Percentiles rank a stretch among this genome's conserved stretches.
phyloP scores from a whole-genome alignment of 2,888 invertebrate genomes.

The Scaeva pyrastri region DNA sequence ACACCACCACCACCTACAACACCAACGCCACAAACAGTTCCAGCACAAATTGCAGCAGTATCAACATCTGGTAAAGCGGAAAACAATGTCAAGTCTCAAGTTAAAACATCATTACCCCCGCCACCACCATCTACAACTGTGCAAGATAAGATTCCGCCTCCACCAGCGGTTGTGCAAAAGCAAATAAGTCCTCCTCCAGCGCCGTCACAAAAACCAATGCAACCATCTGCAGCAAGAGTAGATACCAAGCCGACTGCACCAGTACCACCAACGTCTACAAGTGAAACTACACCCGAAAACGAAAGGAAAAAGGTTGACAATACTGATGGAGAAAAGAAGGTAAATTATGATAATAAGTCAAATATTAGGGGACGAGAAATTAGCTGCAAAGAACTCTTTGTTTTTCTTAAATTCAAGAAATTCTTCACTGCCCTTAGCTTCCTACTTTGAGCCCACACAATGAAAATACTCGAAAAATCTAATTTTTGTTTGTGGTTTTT shows the following conservation, averaged over 20 bases:
- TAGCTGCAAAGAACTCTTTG: too few relatives aligned
- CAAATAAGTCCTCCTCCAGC: slow-evolving; percentile 70
- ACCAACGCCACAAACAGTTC: slow-evolving; percentile 44
- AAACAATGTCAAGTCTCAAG: slow-evolving; percentile 69
- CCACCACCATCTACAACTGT: slow-evolving; percentile 60
- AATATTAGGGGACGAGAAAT: too few relatives aligned
- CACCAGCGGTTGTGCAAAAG: slow-evolving; percentile 76
- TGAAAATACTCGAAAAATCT: too few relatives aligned
- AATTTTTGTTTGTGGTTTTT: too few relatives aligned
- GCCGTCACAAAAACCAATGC: slow-evolving; percentile 70
- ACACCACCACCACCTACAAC: slow-evolving; percentile 76
- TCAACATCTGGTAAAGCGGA: slow-evolving; percentile 81
- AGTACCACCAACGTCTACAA: slow-evolving; percentile 38
- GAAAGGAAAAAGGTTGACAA: slow-evolving; percentile 77
- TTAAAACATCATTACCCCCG: slow-evolving; percentile 58
- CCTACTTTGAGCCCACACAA: too few relatives aligned
- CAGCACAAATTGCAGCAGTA: slow-evolving; percentile 57
- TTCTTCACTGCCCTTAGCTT: too few relatives aligned
- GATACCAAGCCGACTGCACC: slow-evolving; percentile 67
- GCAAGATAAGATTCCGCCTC: slow-evolving; percentile 71
- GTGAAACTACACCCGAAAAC: slow-evolving; percentile 54
- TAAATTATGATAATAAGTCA: slow-evolving; percentile 54
- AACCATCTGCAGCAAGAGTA: slow-evolving; percentile 48
- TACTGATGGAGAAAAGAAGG: slow-evolving; percentile 83
- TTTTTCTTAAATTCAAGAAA: neutral